phyloP scores from a whole-genome alignment of 2,888 invertebrate species.

The Blomia tropicalis region DNA sequence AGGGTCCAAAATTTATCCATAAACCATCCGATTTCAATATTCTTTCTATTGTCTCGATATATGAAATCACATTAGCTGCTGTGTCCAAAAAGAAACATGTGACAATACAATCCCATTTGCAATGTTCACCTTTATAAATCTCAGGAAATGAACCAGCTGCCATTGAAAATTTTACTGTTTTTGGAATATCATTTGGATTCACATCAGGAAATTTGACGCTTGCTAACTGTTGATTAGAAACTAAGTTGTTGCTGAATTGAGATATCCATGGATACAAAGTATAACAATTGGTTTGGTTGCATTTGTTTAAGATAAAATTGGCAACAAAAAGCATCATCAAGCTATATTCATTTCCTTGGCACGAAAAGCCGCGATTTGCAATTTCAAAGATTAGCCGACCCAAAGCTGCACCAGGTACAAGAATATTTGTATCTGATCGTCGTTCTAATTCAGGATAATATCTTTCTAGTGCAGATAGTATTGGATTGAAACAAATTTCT shows the following conservation, averaged over 20 bases:
- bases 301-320: slow-evolving; percentile 80
- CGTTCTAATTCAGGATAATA: slow-evolving; percentile 21
- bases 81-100: slow-evolving; percentile 98
- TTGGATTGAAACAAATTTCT: slow-evolving; percentile 69
- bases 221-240: slow-evolving; percentile 60
- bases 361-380: slow-evolving; percentile 68
- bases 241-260: slow-evolving; percentile 75
- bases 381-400: slow-evolving; percentile 87
- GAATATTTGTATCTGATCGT: slow-evolving; percentile 46
- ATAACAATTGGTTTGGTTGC: slow-evolving; percentile 50
- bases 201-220: slow-evolving; percentile 73
- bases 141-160: slow-evolving; percentile 91
- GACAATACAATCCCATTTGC: slow-evolving; percentile 72
- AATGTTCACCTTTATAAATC: slow-evolving; percentile 44
- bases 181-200: slow-evolving; percentile 51
- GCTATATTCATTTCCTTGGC: slow-evolving; percentile 95
- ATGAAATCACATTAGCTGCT: slow-evolving; percentile 84
- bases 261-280: slow-evolving; percentile 86
- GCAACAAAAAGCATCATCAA: slow-evolving; percentile 93
- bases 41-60: slow-evolving; percentile 75
- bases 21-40: slow-evolving; percentile 62
- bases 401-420: slow-evolving; percentile 92
- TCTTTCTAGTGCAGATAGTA: slow-evolving; percentile 55
- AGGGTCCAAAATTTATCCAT: slow-evolving; percentile 48
- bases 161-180: slow-evolving; percentile 66